Conservation (phyloP, 2,797 vertebrate species). For the Esox masquinongy region DNA sequence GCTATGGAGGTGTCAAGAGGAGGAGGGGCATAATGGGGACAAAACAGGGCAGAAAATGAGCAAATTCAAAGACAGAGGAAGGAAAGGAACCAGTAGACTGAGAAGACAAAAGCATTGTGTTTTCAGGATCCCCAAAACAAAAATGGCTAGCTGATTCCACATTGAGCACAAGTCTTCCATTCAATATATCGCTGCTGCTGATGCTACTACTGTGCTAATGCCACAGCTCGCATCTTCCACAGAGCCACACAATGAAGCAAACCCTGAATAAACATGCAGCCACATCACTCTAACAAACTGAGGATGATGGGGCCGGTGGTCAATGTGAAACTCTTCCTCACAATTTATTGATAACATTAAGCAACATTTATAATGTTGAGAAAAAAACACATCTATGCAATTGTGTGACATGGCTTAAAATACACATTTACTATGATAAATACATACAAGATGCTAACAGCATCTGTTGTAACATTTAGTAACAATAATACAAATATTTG, state of each 20-base stretch:
- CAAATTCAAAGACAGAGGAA: conserved; percentile 80
- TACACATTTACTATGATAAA: neutral
- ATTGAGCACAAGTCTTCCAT: conserved; percentile 40
- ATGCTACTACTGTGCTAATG: conserved; percentile 3
- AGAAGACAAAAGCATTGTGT: conserved; percentile 76
- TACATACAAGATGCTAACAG: neutral
- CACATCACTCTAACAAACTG: conserved; percentile 6
- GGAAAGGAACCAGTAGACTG: conserved; percentile 75
- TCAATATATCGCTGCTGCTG: conserved; percentile 40
- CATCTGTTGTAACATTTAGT: neutral
- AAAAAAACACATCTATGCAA: neutral
- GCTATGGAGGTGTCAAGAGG: conserved; percentile 61
- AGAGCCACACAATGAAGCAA: neutral
- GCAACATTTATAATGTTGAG: no score
- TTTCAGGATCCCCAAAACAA: conserved; percentile 52
- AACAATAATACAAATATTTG: neutral
- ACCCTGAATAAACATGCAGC: conserved; percentile 7
- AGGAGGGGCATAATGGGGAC: conserved; percentile 45
- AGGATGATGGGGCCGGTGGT: conserved; percentile 9
- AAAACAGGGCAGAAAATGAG: conserved; percentile 77
- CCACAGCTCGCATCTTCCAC: conserved; percentile 41
- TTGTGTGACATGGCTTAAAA: neutral
- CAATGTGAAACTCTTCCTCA: neutral
- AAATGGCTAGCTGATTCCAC: conserved; percentile 47
- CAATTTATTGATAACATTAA: no score